Base-by-base conservation (phyloP, 2,113 vertebrate species). In the human region DNA sequence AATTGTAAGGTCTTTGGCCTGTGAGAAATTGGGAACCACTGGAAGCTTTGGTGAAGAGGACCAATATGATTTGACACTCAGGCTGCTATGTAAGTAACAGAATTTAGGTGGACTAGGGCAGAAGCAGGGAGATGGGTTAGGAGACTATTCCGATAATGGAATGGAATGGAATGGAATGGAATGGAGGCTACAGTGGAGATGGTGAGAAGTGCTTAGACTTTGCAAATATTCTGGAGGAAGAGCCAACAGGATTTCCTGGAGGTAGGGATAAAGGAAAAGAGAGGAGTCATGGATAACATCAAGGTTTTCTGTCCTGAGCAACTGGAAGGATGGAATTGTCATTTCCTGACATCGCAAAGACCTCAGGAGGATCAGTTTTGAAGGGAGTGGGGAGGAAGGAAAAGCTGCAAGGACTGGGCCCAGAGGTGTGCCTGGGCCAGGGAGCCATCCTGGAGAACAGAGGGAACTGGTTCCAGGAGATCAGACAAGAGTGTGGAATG, bases 211-310 rank as follows among this genome's bases (percentile, higher is more conserved):
- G 70, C 16, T 27, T 59, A 85, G 64, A 40, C 48, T 75, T 45
- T 81, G 50, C 43, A 89, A 68, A 73, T 83, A 32, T 90, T 86
- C 80, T 93, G 57, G 57, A 59, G 22, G 30, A 55, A 93, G 27
- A 86, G 45, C 80, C 55, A 82, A 89, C 3, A 75, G 43, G 40
- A 86, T 66, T 96, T 96, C 84, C 50, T 68, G 52, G 45, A 82
- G 64, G 32, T 45, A 30, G 30, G 78, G 48, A 61, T 92, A 85
- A 94, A 94, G 48, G 93, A 85, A 85, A 93, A 94, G n/a, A 82
- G 35, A 96, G 25, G 45, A 92, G 52, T 85, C 48, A 91, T 81
- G 38, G 48, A 78, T 86, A 23, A 79, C 17, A 4, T 43, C 35
- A 45, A 68, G 43, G 38, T 66, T 96, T 96, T 92, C 93, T 61